Evolutionary conservation across 2,888 invertebrate species (phyloP).

Genomic region (Rhynchonema sp.): DNA sequence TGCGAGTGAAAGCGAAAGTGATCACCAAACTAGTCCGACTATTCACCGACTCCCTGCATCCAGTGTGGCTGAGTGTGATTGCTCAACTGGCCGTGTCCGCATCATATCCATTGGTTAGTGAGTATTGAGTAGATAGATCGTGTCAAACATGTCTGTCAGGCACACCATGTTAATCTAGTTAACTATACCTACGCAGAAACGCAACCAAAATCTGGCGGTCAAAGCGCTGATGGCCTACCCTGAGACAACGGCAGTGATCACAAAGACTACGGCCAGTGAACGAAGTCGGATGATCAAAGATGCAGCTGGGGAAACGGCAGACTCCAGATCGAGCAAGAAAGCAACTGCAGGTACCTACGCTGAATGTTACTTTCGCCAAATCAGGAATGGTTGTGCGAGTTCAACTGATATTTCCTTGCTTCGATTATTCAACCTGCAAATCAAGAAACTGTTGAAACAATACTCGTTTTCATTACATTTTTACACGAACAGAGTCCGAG

Average conservation of each 20-base stretch:
- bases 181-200: conserved; percentile 23
- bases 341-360: too few species aligned
- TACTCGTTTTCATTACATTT: too few species aligned
- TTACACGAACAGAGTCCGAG: too few species aligned
- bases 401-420: too few species aligned
- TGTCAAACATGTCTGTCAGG: too few species aligned
- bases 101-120: background rate
- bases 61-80: conserved; percentile 2
- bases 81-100: background rate
- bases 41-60: conserved; percentile 18
- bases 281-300: background rate
- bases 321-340: too few species aligned
- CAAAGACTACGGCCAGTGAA: background rate
- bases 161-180: background rate
- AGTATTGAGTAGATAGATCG: too few species aligned
- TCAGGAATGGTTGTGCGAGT: too few species aligned
- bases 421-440: too few species aligned
- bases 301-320: too few species aligned
- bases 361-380: too few species aligned
- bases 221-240: conserved; percentile 30
- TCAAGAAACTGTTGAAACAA: too few species aligned
- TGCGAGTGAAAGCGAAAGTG: conserved; percentile 26
- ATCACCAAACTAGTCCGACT: conserved; percentile 27
- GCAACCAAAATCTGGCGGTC: conserved; percentile 30
- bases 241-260: conserved; percentile 7